Evolutionary conservation across 2,888 invertebrate species (phyloP), one percentile per base, ranked within the genome.

Genomic region (Chelonus formosanus): DNA sequence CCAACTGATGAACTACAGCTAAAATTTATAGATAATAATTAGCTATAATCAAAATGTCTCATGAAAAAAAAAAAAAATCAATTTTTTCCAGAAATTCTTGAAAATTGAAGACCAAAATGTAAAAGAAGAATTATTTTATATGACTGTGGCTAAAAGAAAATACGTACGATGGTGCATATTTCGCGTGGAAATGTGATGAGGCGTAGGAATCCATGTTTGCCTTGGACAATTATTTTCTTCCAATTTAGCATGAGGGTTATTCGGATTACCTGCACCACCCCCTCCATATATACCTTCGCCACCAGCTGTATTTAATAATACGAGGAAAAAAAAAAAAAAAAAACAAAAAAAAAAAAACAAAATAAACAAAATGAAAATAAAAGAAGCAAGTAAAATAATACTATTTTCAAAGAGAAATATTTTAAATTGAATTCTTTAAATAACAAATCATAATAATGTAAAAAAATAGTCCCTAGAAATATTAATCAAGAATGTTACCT

Each of bases 161-260:
- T 82, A 83, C 83, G 78, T 82, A 83, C 83, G 78, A 82, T 83
- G 83, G 74, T 82, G 83, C 75, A 83, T 80, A 71, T 79, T 82
- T 78, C 81, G 80, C 65, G 80, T 70, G 66, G 81, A 75, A 73
- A 82, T 78, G 76, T 82, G 83, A 79, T 81, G 83, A 75, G 82
- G 78, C 75, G 82, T 78, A 70, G 81, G 82, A 69, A 80, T 80
- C 81, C 82, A 81, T 68, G 82, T 82, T 79, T 73, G 74, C 68
- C 74, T 73, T 61, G 71, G 74, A 70, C 83, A 83, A 78, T 76
- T 83, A 80, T 75, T 80, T 70, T 82, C 82, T 71, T 83, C 83
- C 76, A 83, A 76, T 77, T 83, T 83, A 48, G 8, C 10, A n/a
- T 79, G 81, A 67, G 79, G 77, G 73, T 82, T 81, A 77, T 44